Evolutionary conservation across 2,888 invertebrate species (phyloP).

Genomic region (Tipula confusa): DNA sequence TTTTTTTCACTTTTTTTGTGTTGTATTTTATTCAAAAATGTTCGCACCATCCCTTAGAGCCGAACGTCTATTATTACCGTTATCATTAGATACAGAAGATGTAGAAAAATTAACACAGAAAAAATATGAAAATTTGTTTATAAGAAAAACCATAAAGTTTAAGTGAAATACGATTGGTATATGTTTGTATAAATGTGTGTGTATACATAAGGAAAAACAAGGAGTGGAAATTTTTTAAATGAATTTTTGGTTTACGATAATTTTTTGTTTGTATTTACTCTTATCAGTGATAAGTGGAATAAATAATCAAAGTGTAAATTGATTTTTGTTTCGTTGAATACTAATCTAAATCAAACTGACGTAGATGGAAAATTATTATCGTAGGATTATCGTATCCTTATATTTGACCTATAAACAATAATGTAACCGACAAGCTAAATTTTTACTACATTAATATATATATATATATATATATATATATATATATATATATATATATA

Average conservation of each 20-base stretch:
- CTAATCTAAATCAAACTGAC: neutral
- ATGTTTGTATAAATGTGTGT: neutral
- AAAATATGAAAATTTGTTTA: constrained; percentile 20
- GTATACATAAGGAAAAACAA: neutral
- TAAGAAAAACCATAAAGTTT: neutral
- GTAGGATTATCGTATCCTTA: neutral
- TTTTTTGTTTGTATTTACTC: neutral
- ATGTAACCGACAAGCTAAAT: neutral
- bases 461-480: too few species aligned
- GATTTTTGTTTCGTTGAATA: neutral
- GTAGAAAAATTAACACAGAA: neutral
- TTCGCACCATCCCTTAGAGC: neutral
- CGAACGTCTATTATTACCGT: neutral
- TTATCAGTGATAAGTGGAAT: neutral
- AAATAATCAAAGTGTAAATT: neutral
- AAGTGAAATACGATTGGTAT: neutral
- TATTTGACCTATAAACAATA: neutral
- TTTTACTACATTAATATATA: too few species aligned
- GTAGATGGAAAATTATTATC: neutral
- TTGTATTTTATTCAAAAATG: neutral
- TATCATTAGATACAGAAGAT: constrained; percentile 20
- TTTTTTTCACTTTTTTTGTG: too few species aligned
- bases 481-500: too few species aligned
- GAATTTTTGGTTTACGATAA: neutral
- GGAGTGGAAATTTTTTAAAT: neutral